Evolutionary conservation across 1,140 invertebrate genomes (phyloP).

Genomic region (Thaumatotibia leucotreta): DNA sequence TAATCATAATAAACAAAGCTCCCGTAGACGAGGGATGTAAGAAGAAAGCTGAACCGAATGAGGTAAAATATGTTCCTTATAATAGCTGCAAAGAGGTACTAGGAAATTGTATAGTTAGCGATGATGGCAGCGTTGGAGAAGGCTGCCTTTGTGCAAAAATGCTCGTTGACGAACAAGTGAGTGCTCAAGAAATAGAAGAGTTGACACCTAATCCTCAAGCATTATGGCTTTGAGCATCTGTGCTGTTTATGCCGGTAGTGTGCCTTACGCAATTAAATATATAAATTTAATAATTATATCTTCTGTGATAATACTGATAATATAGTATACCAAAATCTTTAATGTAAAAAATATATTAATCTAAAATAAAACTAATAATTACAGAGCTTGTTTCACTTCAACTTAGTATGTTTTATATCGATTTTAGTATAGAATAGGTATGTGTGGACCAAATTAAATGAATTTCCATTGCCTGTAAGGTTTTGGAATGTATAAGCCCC

Average conservation of each 20-base stretch:
- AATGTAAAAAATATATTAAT: no score
- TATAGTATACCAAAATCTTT: no score
- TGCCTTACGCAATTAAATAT: background rate
- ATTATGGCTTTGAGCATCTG: slow-evolving; percentile 8
- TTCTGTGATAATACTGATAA: background rate
- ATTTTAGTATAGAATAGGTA: no score
- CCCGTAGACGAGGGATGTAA: slow-evolving; percentile 21
- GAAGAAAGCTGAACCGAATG: slow-evolving; percentile 23
- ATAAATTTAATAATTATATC: background rate
- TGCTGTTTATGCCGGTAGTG: background rate
- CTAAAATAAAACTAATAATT: no score
- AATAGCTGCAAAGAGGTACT: slow-evolving; percentile 60
- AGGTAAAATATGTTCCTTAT: slow-evolving; percentile 30
- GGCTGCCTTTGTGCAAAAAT: slow-evolving; percentile 63
- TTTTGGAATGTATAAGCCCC: no score
- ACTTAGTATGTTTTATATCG: no score
- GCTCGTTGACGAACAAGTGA: slow-evolving; percentile 44
- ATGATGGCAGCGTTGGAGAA: slow-evolving; percentile 54
- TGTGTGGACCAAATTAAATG: no score
- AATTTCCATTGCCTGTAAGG: no score
- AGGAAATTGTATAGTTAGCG: slow-evolving; percentile 64
- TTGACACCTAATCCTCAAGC: slow-evolving; percentile 46
- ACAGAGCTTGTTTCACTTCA: no score
- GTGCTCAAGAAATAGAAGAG: slow-evolving; percentile 61
- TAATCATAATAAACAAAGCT: slow-evolving; percentile 18